Evolutionary conservation across 1,140 invertebrate species (phyloP).

Genomic region (Bombus waltoni): DNA sequence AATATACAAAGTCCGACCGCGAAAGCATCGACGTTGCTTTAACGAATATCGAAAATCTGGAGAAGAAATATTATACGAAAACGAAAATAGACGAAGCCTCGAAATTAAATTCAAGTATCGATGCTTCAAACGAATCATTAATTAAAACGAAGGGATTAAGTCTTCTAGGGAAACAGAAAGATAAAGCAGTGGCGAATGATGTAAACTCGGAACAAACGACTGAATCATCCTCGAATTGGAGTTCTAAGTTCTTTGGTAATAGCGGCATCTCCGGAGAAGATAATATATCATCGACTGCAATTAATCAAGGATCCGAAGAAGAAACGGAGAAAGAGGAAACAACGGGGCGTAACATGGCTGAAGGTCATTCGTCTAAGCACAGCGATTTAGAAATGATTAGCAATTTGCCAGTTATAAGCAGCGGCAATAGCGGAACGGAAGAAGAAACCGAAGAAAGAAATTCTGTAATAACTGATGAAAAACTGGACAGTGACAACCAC

Average conservation of each 20-base stretch:
- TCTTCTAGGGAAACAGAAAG: neutral
- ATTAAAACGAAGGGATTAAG: neutral
- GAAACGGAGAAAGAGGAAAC: neutral
- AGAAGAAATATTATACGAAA: neutral
- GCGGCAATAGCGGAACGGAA: neutral
- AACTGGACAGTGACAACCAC: too few relatives aligned
- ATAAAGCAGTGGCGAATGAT: neutral
- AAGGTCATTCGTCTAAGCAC: neutral
- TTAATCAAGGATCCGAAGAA: conserved; percentile 19
- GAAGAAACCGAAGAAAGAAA: too few relatives aligned
- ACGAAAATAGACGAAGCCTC: neutral
- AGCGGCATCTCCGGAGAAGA: neutral
- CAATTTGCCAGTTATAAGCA: neutral
- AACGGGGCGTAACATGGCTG: neutral
- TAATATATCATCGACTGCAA: conserved; percentile 24
- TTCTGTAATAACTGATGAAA: neutral
- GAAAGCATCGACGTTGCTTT: too few relatives aligned
- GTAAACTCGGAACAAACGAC: neutral
- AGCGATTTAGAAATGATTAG: neutral
- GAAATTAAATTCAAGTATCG: neutral
- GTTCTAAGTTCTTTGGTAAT: neutral
- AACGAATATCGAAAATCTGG: neutral
- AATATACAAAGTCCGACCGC: neutral
- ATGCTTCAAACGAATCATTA: neutral
- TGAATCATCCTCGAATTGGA: neutral